These are phyloP conservation scores for Lepus europaeus DNA, from an alignment of 2,113 vertebrate genomes.

Conservation along the genomic window DNA sequence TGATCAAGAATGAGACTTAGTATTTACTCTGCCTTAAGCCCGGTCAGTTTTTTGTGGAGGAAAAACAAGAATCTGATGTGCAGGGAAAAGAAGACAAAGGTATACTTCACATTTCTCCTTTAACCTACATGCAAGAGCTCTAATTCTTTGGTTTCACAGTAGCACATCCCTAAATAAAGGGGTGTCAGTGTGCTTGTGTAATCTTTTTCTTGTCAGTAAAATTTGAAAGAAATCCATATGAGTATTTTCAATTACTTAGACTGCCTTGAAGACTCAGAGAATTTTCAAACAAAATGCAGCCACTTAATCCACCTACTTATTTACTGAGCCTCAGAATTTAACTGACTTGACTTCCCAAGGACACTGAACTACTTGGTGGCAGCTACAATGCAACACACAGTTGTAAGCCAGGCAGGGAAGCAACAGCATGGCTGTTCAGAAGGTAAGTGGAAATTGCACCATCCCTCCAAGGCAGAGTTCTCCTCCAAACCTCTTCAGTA, in stretches of 20 bases:
- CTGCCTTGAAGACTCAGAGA: neutral
- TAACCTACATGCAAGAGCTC: neutral
- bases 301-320: slow-evolving; percentile 9
- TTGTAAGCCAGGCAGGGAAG: neutral
- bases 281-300: slow-evolving; percentile 40
- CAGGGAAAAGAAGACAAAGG: slow-evolving; percentile 30
- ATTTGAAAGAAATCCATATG: slow-evolving; percentile 18
- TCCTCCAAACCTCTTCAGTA: neutral
- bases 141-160: slow-evolving; percentile 31
- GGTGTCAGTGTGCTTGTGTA: no score
- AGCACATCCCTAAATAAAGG: neutral
- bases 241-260: slow-evolving; percentile 45
- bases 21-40: slow-evolving; percentile 61
- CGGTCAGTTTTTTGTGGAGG: slow-evolving; percentile 52
- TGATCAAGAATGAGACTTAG: slow-evolving; percentile 71
- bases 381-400: neutral
- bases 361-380: neutral
- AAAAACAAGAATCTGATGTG: slow-evolving; percentile 50
- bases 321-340: neutral
- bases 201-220: slow-evolving; percentile 19
- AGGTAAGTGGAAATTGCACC: neutral
- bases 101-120: slow-evolving; percentile 23
- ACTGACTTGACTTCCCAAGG: slow-evolving; percentile 36
- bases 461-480: neutral
- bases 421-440: neutral